Conservation (phyloP, 2,797 vertebrate species). For the Telmatherina bonti region DNA sequence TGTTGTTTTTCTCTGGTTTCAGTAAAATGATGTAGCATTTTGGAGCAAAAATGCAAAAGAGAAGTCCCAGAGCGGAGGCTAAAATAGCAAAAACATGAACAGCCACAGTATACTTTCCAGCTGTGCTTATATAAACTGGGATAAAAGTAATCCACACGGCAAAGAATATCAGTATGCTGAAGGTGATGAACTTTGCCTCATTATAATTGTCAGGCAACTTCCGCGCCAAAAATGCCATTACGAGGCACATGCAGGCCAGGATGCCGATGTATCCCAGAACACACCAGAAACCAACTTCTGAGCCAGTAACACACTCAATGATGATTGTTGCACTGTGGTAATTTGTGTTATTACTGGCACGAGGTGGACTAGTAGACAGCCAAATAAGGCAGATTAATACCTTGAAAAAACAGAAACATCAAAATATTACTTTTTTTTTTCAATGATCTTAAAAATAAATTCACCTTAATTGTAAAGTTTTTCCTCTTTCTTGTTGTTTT, state of each 20-base stretch:
- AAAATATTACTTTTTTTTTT: neutral
- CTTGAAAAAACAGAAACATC: slow-evolving; percentile 32
- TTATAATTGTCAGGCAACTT: slow-evolving; percentile 83
- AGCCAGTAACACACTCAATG: slow-evolving; percentile 77
- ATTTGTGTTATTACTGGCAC: slow-evolving; percentile 63
- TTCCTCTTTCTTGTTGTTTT: neutral
- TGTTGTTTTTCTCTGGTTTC: slow-evolving; percentile 76
- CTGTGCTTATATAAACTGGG: slow-evolving; percentile 80
- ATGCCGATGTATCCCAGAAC: slow-evolving; percentile 81
- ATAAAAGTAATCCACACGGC: slow-evolving; percentile 84
- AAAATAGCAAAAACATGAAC: slow-evolving; percentile 83
- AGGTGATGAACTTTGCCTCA: slow-evolving; percentile 82
- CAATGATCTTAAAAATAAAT: neutral
- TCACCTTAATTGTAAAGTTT: neutral
- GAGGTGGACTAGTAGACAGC: slow-evolving; percentile 74
- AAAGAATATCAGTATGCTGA: slow-evolving; percentile 84
- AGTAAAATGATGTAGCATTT: slow-evolving; percentile 81
- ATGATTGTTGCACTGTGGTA: slow-evolving; percentile 72
- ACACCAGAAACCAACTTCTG: slow-evolving; percentile 78
- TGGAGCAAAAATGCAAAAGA: slow-evolving; percentile 80
- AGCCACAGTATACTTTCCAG: slow-evolving; percentile 81
- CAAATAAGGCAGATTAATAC: slow-evolving; percentile 76
- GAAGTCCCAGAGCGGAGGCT: slow-evolving; percentile 78
- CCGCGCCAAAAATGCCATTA: slow-evolving; percentile 78
- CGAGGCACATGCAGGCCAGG: slow-evolving; percentile 78